Evolutionary conservation across 2,797 vertebrate species (phyloP).

Genomic region (Podarcis siculus): DNA sequence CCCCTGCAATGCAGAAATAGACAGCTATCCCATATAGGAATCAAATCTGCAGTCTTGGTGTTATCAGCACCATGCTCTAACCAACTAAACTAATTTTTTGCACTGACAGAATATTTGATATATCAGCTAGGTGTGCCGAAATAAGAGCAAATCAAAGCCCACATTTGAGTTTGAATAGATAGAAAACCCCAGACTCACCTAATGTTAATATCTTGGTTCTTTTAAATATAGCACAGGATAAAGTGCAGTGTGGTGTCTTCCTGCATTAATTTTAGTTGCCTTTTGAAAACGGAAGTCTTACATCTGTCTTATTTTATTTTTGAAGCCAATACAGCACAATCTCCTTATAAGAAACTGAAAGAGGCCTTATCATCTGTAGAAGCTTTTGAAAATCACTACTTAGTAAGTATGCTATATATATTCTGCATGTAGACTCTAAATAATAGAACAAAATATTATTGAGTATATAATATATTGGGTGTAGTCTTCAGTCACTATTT

Average conservation of each 20-base stretch:
- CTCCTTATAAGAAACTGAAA: conserved; percentile 97
- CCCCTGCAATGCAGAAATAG: no score
- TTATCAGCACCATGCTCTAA: no score
- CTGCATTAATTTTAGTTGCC: neutral
- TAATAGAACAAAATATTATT: neutral
- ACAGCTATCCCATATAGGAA: no score
- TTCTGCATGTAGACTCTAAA: neutral
- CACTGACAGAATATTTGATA: neutral
- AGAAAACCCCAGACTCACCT: no score
- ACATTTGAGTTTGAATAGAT: neutral
- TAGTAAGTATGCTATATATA: conserved; percentile 81
- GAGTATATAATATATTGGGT: neutral
- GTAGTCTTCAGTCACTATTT: neutral
- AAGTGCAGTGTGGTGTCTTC: neutral
- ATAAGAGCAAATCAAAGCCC: no score
- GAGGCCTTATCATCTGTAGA: conserved; percentile 97
- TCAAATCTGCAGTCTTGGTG: no score
- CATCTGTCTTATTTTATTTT: conserved; percentile 43
- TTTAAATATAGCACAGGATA: neutral
- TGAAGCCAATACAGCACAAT: conserved; percentile 91
- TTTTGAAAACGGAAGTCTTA: neutral
- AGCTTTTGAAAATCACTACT: conserved; percentile 96
- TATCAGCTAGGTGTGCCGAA: neutral
- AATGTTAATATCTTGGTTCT: neutral
- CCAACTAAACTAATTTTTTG: neutral